Evolutionary conservation across 1,140 invertebrate genomes (phyloP), one percentile per base, ranked within the genome.

Genomic region (Drosophila nigromelanica): DNA sequence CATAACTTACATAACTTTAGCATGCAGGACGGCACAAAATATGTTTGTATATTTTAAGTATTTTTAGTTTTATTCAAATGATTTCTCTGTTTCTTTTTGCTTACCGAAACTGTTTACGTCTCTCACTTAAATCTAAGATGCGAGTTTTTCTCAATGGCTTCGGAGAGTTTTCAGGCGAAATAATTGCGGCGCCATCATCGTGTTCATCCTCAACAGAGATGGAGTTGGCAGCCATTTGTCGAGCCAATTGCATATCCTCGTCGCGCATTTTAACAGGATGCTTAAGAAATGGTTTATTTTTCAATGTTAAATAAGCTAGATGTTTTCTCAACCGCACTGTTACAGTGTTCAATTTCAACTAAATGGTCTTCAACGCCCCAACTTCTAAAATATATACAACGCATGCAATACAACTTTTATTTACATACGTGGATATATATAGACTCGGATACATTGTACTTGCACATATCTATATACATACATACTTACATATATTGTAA

Each of bases 191-290:
- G 5, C 40, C 73, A 14, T 14, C 69, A 30, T 87, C 78, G 12
- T 62, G 50, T 0, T 87, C 83, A 35, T 79, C 82, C 60, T 86
- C 82, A 7, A 87, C 91, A 15, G 93, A 93, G 7, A 86, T 87
- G 1, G 93, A 93, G 68, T 93, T 93, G 0, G 93, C 94, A 10
- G 94, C 94, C 72, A 96, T 92, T 24, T 94, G 94, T 12, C 93
- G 93, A 2, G 95, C 95, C 80, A 95, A 89, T 67, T 94, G 93
- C 40, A 96, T 73, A 78, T 95, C 94, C 80, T 94, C 93, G 78
- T 95, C 95, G 89, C 95, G 94, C 94, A 95, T 95, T 56, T 60
- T 69, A n/a, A 21, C 11, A 15, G 12, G n/a, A 18, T 58, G 10
- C n/a, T 35, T 42, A 24, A 18, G 14, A 7, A 35, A 37, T n/a